phyloP scores from a whole-genome alignment of 2,888 invertebrate species.

The Monoplex corrugatus region DNA sequence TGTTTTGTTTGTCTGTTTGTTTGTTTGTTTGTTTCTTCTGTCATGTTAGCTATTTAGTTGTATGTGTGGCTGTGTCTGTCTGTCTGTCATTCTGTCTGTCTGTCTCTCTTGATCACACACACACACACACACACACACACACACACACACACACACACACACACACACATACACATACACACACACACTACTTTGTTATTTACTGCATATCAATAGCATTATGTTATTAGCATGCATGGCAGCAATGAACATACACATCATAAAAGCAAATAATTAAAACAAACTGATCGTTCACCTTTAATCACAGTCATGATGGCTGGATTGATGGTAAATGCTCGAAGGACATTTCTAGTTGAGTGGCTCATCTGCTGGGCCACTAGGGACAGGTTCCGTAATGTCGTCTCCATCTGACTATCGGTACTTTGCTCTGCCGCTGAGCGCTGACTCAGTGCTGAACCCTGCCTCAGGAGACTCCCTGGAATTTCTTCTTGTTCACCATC shows the following conservation, averaged over 20 bases:
- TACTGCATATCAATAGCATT: too few species aligned
- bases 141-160: background rate
- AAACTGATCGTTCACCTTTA: slow-evolving; percentile 42
- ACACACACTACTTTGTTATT: too few species aligned
- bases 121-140: slow-evolving; percentile 9
- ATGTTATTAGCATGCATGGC: too few species aligned
- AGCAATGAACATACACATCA: background rate
- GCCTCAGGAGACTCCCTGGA: background rate
- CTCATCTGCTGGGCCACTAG: slow-evolving; percentile 76
- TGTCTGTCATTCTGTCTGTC: too few species aligned
- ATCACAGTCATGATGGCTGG: slow-evolving; percentile 76
- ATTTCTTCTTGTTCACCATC: background rate
- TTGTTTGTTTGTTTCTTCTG: too few species aligned
- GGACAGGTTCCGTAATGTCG: slow-evolving; percentile 73
- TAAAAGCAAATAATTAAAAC: background rate
- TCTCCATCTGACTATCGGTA: slow-evolving; percentile 67
- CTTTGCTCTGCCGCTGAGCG: slow-evolving; percentile 50
- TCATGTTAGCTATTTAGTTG: too few species aligned
- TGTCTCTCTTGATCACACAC: too few species aligned
- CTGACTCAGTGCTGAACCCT: slow-evolving; percentile 40
- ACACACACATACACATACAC: background rate
- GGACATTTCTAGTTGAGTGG: slow-evolving; percentile 77
- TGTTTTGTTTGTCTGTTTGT: too few species aligned
- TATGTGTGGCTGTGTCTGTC: too few species aligned
- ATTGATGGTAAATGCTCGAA: slow-evolving; percentile 76